phyloP scores from a whole-genome alignment of 2,113 vertebrate species.

The Nycticryphes semicollaris region DNA sequence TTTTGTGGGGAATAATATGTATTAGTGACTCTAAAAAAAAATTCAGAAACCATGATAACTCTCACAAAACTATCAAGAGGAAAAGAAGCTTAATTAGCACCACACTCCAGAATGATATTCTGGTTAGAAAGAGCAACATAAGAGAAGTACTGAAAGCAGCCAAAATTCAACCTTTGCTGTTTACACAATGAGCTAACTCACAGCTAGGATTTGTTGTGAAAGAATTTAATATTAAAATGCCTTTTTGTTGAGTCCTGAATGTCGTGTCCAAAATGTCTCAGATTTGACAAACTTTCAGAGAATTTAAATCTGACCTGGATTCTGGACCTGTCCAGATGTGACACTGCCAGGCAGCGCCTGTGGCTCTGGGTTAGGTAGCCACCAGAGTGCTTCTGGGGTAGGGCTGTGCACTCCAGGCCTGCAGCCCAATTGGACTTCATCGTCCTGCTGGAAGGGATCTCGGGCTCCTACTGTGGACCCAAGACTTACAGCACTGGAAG shows the following conservation, averaged over 20 bases:
- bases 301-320: conserved; percentile 30
- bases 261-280: conserved; percentile 27
- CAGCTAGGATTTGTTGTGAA: conserved; percentile 40
- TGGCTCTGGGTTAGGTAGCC: background rate
- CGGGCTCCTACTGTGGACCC: background rate
- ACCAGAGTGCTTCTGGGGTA: background rate
- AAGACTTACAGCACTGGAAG: background rate
- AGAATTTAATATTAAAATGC: conserved; percentile 48
- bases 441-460: background rate
- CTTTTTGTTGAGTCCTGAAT: conserved; percentile 45
- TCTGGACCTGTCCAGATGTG: background rate
- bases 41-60: background rate
- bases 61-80: background rate
- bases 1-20: background rate
- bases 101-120: background rate
- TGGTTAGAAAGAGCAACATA: background rate
- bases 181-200: conserved; percentile 42
- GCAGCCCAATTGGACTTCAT: background rate
- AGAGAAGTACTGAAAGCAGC: background rate
- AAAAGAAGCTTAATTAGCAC: background rate
- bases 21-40: background rate
- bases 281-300: conserved; percentile 24
- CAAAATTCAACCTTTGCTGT: conserved; percentile 13
- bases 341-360: background rate
- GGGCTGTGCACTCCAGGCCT: background rate